Evolutionary conservation across 1,140 invertebrate species (phyloP).

Genomic region (Episyrphus balteatus): DNA sequence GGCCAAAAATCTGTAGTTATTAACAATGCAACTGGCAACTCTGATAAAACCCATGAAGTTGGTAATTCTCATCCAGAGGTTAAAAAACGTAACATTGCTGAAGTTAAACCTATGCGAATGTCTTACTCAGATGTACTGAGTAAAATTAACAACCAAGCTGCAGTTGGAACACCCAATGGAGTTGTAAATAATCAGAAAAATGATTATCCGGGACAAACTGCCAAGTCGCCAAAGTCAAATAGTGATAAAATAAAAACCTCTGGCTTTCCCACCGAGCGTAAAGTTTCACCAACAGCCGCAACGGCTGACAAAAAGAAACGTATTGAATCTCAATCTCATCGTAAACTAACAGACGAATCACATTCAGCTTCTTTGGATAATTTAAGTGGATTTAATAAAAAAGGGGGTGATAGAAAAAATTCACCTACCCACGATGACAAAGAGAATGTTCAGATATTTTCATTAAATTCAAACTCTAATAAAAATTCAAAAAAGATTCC

Average conservation of each 20-base stretch:
- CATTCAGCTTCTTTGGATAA: too few species aligned
- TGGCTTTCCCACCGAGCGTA: neutral
- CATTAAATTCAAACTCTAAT: too few species aligned
- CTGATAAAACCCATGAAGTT: slow-evolving; percentile 33
- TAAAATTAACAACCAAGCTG: slow-evolving; percentile 40
- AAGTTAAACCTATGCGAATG: slow-evolving; percentile 74
- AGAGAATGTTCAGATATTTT: too few species aligned
- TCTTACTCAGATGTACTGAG: slow-evolving; percentile 71
- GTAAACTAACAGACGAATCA: too few species aligned
- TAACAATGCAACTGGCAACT: slow-evolving; percentile 34
- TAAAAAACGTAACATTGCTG: slow-evolving; percentile 65
- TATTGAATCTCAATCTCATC: too few species aligned
- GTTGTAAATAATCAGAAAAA: slow-evolving; percentile 11
- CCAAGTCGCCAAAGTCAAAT: slow-evolving; percentile 11
- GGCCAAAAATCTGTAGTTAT: neutral
- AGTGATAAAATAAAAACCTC: slow-evolving; percentile 3
- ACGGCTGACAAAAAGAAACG: slow-evolving; percentile 26
- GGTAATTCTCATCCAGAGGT: slow-evolving; percentile 13
- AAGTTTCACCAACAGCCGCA: too few species aligned
- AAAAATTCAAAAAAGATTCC: too few species aligned
- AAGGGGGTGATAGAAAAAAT: too few species aligned
- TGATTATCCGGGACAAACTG: slow-evolving; percentile 5
- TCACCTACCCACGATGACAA: too few species aligned
- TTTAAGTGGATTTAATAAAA: too few species aligned
- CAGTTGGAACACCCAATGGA: slow-evolving; percentile 1